These are phyloP conservation scores for Drosophila lutescens DNA, from an alignment of 2,888 invertebrate species.

Conservation along the genomic window DNA sequence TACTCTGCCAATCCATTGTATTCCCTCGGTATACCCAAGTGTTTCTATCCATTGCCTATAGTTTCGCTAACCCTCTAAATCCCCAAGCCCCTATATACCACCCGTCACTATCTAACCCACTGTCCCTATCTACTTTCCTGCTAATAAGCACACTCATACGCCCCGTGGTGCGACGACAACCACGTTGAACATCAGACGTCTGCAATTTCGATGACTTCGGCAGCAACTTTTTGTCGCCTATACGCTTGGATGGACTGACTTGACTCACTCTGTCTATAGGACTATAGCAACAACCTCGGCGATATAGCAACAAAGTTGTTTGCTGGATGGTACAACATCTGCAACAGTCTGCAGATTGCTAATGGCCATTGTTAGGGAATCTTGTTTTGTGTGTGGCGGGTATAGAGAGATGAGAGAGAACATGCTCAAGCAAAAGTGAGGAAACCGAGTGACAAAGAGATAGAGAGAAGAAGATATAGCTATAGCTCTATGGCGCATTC, in stretches of 20 bases:
- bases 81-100: neutral
- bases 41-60: neutral
- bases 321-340: slow-evolving; percentile 41
- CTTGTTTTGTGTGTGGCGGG: slow-evolving; percentile 60
- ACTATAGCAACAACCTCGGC: neutral
- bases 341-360: slow-evolving; percentile 59
- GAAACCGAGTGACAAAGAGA: slow-evolving; percentile 7
- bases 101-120: neutral
- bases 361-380: slow-evolving; percentile 70
- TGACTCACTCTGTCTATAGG: slow-evolving; percentile 10
- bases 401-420: slow-evolving; percentile 11
- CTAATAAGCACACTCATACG: slow-evolving; percentile 59
- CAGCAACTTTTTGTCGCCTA: slow-evolving; percentile 40
- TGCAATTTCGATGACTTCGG: slow-evolving; percentile 49
- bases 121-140: slow-evolving; percentile 3
- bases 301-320: slow-evolving; percentile 27
- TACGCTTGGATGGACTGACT: slow-evolving; percentile 23
- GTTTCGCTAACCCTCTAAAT: neutral
- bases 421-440: slow-evolving; percentile 32
- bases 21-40: neutral
- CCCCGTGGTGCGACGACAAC: slow-evolving; percentile 61
- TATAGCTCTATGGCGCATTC: slow-evolving; percentile 15
- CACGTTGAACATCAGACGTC: slow-evolving; percentile 50
- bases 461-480: neutral
- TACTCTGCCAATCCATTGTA: neutral